These are phyloP conservation scores for Phycodurus eques DNA, from an alignment of 2,113 vertebrate species.

Conservation along the genomic window DNA sequence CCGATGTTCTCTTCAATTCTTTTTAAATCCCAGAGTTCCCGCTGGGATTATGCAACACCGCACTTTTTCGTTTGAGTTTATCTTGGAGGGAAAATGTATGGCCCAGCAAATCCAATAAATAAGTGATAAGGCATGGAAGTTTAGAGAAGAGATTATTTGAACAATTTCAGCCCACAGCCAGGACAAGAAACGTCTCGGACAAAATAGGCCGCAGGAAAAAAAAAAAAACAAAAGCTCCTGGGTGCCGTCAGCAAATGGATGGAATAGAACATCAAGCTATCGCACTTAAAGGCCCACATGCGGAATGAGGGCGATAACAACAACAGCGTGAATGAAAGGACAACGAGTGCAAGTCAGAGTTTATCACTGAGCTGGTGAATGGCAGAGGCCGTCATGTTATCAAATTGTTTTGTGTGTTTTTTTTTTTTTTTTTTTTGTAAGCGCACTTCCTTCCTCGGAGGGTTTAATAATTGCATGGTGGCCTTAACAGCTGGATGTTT, in stretches of 20 bases:
- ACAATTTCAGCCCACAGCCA: constrained; percentile 63
- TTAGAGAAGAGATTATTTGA: constrained; percentile 60
- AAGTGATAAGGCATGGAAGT: constrained; percentile 68
- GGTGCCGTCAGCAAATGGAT: constrained; percentile 57
- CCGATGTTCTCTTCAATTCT: constrained; percentile 48
- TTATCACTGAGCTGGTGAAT: constrained; percentile 30
- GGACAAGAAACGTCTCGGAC: constrained; percentile 35
- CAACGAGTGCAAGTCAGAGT: constrained; percentile 24
- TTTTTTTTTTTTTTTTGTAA: not conserved
- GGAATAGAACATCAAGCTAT: constrained; percentile 50
- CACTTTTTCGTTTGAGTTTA: constrained; percentile 56
- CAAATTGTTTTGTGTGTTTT: too few species aligned
- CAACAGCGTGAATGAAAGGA: constrained; percentile 41
- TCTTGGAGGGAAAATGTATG: constrained; percentile 64
- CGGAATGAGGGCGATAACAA: constrained; percentile 56
- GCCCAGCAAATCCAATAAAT: constrained; percentile 69
- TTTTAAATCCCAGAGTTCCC: constrained; percentile 37
- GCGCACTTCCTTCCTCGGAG: not conserved
- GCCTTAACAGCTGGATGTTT: not conserved
- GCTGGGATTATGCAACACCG: constrained; percentile 50
- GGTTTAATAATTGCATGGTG: not conserved
- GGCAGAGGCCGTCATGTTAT: constrained; percentile 20
- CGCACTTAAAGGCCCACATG: constrained; percentile 41
- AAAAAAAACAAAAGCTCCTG: constrained; percentile 32
- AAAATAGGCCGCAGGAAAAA: constrained; percentile 38